A percentile compares a stretch with the other conserved stretches of the same genome.
Evolutionary conservation across 2,113 vertebrate species (phyloP).

Genomic region (Sinocyclocheilus maitianheensis): DNA sequence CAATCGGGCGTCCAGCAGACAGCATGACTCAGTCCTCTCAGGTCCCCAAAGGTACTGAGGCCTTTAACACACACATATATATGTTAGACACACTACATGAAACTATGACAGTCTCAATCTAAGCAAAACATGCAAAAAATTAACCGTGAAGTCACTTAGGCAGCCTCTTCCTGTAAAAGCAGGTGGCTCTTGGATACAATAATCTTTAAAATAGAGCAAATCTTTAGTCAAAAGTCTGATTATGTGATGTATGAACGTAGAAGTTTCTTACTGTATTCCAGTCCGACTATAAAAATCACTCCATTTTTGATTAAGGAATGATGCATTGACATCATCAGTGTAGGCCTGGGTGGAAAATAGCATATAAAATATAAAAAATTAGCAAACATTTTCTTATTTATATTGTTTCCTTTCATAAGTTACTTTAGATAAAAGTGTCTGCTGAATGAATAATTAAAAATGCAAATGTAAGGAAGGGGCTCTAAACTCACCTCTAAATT

Average conservation of each 20-base stretch:
- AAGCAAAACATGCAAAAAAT: no score
- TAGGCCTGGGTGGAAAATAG: slow-evolving; percentile 57
- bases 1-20: slow-evolving; percentile 82
- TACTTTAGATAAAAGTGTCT: no score
- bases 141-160: no score
- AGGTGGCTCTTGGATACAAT: no score
- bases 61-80: slow-evolving; percentile 65
- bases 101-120: neutral
- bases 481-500: slow-evolving; percentile 79
- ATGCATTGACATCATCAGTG: slow-evolving; percentile 66
- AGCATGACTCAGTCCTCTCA: fast-evolving
- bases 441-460: no score
- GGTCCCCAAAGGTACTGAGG: slow-evolving; percentile 85
- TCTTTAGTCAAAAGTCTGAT: neutral
- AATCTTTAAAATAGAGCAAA: neutral
- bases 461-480: no score
- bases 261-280: slow-evolving; percentile 77
- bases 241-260: neutral
- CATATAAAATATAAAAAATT: no score
- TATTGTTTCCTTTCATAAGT: neutral
- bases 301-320: slow-evolving; percentile 87
- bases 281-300: slow-evolving; percentile 79
- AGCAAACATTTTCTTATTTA: neutral
- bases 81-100: neutral
- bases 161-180: no score